Percentiles rank a stretch among this genome's conserved stretches.
Evolutionary conservation across 2,113 vertebrate genomes (phyloP).

Genomic region (Abramis brama): DNA sequence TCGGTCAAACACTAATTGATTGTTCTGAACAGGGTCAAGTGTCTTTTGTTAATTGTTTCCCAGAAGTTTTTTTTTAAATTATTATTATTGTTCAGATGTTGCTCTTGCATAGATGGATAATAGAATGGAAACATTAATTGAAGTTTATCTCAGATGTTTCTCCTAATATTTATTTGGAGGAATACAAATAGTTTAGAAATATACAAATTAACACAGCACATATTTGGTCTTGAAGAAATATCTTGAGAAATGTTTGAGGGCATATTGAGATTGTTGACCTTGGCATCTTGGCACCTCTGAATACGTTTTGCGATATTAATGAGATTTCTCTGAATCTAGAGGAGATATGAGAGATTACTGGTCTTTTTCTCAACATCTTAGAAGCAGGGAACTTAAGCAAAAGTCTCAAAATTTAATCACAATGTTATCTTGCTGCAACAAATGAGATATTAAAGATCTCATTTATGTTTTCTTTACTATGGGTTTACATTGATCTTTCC

Average conservation of each 20-base stretch:
- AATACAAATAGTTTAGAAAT: background rate
- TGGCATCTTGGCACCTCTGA: background rate
- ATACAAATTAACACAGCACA: background rate
- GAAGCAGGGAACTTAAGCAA: too few relatives aligned
- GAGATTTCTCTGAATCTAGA: background rate
- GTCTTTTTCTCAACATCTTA: background rate
- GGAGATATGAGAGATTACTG: background rate
- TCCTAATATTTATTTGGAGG: background rate
- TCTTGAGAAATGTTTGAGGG: too few relatives aligned
- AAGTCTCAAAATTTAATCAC: background rate
- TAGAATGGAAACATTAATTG: background rate
- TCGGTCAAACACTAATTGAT: too few relatives aligned
- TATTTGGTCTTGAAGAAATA: background rate
- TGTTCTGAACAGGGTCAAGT: background rate
- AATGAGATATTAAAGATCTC: background rate
- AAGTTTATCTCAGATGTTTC: background rate
- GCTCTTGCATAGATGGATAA: background rate
- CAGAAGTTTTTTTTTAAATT: background rate
- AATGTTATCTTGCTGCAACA: background rate
- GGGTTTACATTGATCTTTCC: background rate
- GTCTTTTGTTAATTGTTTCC: background rate
- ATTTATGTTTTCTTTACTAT: background rate
- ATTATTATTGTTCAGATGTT: background rate
- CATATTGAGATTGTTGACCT: background rate
- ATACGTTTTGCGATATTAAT: background rate